Evolutionary conservation across 2,113 vertebrate genomes (phyloP).

Genomic region (Chelonoidis abingdonii): DNA sequence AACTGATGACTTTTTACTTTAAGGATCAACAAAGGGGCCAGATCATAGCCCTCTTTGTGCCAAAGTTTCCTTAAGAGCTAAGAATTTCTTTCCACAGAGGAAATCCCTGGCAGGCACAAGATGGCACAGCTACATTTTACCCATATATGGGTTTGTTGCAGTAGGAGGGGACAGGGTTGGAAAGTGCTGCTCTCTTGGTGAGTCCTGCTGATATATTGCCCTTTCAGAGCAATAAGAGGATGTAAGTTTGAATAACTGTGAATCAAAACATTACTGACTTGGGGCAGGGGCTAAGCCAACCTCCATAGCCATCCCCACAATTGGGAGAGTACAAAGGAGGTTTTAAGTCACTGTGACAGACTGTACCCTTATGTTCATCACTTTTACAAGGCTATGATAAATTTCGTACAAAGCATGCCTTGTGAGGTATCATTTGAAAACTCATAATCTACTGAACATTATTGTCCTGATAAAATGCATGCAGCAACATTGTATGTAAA

Average conservation of each 20-base stretch:
- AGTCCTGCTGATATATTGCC: neutral
- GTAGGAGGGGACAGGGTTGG: neutral
- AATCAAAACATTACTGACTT: neutral
- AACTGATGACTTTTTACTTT: neutral
- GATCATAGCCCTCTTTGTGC: neutral
- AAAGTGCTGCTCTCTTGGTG: neutral
- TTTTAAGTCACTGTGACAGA: neutral
- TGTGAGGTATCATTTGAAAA: neutral
- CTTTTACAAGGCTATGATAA: neutral
- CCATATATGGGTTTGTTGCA: neutral
- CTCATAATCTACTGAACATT: neutral
- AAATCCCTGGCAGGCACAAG: neutral
- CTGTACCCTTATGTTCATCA: neutral
- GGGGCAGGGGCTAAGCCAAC: neutral
- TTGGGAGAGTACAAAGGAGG: neutral
- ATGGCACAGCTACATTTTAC: neutral
- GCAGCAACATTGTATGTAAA: neutral
- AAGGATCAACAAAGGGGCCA: neutral
- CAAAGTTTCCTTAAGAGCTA: neutral
- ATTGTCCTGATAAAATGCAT: neutral
- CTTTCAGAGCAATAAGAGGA: neutral
- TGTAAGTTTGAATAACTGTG: neutral
- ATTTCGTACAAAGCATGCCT: neutral
- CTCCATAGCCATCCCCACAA: neutral
- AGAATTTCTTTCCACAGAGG: neutral